phyloP scores from a whole-genome alignment of 2,113 vertebrate genomes.

The Baryphthengus martii region DNA sequence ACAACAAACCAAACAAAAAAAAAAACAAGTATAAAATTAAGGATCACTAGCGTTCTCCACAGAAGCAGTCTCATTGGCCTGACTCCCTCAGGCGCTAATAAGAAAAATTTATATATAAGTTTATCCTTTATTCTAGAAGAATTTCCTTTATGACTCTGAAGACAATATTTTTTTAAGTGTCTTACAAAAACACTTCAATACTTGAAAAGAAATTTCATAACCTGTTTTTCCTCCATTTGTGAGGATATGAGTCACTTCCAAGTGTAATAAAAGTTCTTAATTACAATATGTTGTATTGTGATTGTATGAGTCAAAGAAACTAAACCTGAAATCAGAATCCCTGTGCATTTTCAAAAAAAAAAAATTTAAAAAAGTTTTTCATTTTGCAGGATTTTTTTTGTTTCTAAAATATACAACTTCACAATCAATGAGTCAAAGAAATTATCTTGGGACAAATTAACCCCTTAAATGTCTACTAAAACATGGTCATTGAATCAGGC shows the following conservation, averaged over 20 bases:
- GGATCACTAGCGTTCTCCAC: not conserved
- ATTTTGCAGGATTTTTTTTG: not conserved
- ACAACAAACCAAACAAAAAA: too few species aligned
- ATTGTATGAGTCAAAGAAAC: not conserved
- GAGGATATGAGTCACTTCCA: not conserved
- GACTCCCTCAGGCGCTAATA: not conserved
- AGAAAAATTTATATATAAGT: not conserved
- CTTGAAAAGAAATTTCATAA: not conserved
- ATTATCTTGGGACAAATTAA: not conserved
- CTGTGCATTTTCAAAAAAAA: not conserved
- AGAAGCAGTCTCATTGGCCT: not conserved
- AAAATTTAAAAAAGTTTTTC: not conserved
- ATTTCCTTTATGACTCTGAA: not conserved
- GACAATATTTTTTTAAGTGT: not conserved
- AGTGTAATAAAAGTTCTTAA: not conserved
- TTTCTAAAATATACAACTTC: not conserved
- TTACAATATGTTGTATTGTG: not conserved
- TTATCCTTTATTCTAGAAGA: not conserved
- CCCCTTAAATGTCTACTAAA: not conserved
- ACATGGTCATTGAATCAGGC: not conserved
- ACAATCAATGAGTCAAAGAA: not conserved
- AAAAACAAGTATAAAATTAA: too few species aligned
- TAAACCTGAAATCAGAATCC: not conserved
- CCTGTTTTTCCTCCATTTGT: not conserved
- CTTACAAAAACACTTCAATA: not conserved